Conservation (phyloP, 2,113 vertebrate species). For the Limnothrissa miodon region DNA sequence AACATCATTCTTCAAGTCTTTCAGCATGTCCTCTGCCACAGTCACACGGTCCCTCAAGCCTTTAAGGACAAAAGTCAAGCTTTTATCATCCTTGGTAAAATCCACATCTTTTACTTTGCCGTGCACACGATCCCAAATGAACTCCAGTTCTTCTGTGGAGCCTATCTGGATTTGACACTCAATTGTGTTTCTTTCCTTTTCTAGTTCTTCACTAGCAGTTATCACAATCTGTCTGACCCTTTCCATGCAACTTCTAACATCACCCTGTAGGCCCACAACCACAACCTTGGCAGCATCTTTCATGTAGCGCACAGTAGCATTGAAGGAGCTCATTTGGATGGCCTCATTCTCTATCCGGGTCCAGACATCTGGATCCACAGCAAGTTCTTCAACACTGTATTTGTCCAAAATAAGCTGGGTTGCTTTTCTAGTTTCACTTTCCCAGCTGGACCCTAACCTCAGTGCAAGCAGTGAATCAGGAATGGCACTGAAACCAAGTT, state of each 20-base stretch:
- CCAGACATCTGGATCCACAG: slow-evolving; percentile 50
- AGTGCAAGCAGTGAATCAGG: slow-evolving; percentile 40
- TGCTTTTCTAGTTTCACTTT: slow-evolving; percentile 33
- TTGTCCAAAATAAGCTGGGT: slow-evolving; percentile 39
- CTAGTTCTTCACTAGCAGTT: slow-evolving; percentile 38
- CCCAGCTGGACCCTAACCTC: slow-evolving; percentile 50
- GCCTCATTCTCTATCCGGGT: slow-evolving; percentile 30
- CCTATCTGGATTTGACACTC: slow-evolving; percentile 42
- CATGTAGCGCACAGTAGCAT: slow-evolving; percentile 37
- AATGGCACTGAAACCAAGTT: slow-evolving; percentile 44
- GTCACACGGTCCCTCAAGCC: slow-evolving; percentile 46
- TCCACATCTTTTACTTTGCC: slow-evolving; percentile 38
- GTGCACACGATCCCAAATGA: slow-evolving; percentile 41
- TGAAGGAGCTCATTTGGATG: slow-evolving; percentile 2
- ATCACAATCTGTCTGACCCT: slow-evolving; percentile 39
- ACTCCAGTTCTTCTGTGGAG: slow-evolving; percentile 43
- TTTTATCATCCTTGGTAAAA: slow-evolving; percentile 36
- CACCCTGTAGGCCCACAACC: slow-evolving; percentile 40
- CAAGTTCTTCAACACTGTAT: slow-evolving; percentile 27
- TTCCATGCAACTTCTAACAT: slow-evolving; percentile 16
- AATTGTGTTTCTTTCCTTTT: slow-evolving; percentile 44
- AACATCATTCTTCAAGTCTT: slow-evolving; percentile 30
- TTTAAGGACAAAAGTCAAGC: slow-evolving; percentile 42
- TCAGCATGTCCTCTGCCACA: slow-evolving; percentile 42
- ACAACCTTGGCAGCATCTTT: slow-evolving; percentile 30